phyloP scores from a whole-genome alignment of 2,113 vertebrate species.

The Proterorhinus semilunaris region DNA sequence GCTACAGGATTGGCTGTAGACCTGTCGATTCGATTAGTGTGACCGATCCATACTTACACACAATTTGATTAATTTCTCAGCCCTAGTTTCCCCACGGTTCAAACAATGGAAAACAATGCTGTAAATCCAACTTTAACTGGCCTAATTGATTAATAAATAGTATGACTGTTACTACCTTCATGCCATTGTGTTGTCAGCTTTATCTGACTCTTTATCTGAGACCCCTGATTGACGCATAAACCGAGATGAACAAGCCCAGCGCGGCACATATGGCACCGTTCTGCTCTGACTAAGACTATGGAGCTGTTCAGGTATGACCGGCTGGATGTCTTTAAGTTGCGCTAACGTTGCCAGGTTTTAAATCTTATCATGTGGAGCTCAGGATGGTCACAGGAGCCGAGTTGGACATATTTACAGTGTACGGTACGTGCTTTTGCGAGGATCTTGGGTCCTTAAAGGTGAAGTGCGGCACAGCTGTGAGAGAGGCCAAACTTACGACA shows the following conservation, averaged over 20 bases:
- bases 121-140: not conserved
- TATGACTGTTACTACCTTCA: not conserved
- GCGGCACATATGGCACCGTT: slow-evolving; percentile 48
- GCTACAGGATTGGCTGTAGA: too few species aligned
- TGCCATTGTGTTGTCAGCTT: slow-evolving; percentile 49
- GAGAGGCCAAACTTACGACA: slow-evolving; percentile 15
- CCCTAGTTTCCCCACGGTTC: too few species aligned
- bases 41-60: too few species aligned
- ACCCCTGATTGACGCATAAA: not conserved
- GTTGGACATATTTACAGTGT: slow-evolving; percentile 46
- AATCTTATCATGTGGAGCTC: slow-evolving; percentile 44
- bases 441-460: slow-evolving; percentile 12
- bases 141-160: not conserved
- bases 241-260: not conserved
- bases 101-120: not conserved
- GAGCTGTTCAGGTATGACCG: slow-evolving; percentile 52
- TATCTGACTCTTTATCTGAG: slow-evolving; percentile 34
- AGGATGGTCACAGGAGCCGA: slow-evolving; percentile 15
- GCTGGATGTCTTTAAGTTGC: slow-evolving; percentile 52
- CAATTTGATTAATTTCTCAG: too few species aligned
- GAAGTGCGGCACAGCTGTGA: slow-evolving; percentile 37
- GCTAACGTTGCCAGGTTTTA: slow-evolving; percentile 33
- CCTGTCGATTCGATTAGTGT: too few species aligned
- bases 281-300: slow-evolving; percentile 43
- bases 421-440: slow-evolving; percentile 21